phyloP scores from a whole-genome alignment of 2,113 vertebrate genomes.

The Pelecanus crispus region DNA sequence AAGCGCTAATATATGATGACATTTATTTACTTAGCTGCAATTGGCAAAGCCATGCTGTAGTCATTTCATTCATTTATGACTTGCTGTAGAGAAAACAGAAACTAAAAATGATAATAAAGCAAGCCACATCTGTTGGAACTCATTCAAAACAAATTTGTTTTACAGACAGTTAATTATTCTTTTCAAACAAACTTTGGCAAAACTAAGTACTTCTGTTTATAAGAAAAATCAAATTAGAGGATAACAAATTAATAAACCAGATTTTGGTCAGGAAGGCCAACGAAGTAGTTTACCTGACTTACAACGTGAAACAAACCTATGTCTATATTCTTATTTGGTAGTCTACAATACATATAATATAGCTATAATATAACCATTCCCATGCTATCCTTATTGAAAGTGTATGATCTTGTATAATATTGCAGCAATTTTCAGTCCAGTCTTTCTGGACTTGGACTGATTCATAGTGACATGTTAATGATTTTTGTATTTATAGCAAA shows the following conservation, averaged over 20 bases:
- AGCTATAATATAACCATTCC: not conserved
- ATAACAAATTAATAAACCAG: not conserved
- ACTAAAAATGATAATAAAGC: not conserved
- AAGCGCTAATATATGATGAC: not conserved
- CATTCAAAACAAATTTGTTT: constrained; percentile 44
- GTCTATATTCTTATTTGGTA: not conserved
- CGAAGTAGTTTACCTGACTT: not conserved
- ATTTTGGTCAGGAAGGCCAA: not conserved
- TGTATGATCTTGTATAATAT: not conserved
- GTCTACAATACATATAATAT: not conserved
- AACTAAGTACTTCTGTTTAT: constrained; percentile 43
- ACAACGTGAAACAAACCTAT: not conserved
- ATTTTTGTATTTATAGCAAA: not conserved
- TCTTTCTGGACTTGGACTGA: not conserved
- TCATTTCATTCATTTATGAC: not conserved
- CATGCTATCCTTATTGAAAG: not conserved
- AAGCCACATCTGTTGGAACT: constrained; percentile 28
- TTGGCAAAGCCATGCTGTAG: not conserved
- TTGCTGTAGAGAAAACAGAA: not conserved
- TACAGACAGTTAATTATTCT: constrained; percentile 35
- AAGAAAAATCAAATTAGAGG: not conserved
- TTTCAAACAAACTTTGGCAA: constrained; percentile 33
- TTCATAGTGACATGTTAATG: not conserved
- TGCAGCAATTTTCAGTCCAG: not conserved
- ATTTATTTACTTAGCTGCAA: constrained; percentile 43